phyloP scores from a whole-genome alignment of 2,113 vertebrate species.

The Bettongia penicillata region DNA sequence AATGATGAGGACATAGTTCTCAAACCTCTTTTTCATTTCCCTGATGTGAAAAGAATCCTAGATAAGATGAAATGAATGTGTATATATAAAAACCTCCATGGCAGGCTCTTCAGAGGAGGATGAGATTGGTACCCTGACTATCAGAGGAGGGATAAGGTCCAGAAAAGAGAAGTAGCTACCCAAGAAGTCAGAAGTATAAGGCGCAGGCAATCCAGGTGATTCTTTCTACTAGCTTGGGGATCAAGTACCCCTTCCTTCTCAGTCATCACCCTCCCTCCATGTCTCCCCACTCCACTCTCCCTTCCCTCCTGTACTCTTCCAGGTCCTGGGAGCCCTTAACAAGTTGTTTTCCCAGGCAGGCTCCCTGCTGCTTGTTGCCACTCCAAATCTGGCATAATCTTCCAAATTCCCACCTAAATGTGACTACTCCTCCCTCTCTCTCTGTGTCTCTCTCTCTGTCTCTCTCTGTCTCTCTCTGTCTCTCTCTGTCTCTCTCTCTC shows the following conservation, averaged over 20 bases:
- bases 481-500: not conserved
- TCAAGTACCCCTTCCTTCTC: not conserved
- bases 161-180: not conserved
- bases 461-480: not conserved
- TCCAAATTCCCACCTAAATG: not conserved
- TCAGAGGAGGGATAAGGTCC: not conserved
- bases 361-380: not conserved
- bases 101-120: not conserved
- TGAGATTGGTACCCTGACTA: not conserved
- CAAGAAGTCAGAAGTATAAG: not conserved
- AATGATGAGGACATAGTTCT: not conserved
- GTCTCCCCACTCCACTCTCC: not conserved
- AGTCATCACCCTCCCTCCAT: not conserved
- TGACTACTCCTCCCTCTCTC: not conserved
- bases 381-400: not conserved
- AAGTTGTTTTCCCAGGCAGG: not conserved
- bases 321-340: not conserved
- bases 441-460: no score
- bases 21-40: conserved; percentile 9
- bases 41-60: not conserved
- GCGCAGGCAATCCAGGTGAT: not conserved
- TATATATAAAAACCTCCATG: not conserved
- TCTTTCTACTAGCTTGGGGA: not conserved
- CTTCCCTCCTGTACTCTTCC: not conserved
- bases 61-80: not conserved